phyloP scores from a whole-genome alignment of 2,888 invertebrate species.

The Deilephila elpenor region DNA sequence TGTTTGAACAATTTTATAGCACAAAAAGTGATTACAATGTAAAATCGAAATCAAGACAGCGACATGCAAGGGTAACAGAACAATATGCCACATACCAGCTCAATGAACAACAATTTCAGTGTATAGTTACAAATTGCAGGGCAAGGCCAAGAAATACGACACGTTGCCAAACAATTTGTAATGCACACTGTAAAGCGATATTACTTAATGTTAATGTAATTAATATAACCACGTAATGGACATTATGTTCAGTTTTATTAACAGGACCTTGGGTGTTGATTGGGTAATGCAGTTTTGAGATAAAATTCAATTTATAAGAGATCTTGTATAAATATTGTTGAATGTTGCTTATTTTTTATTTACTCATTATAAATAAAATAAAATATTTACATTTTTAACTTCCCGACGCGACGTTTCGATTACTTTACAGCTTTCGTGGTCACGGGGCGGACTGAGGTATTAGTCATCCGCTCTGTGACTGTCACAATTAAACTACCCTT shows the following conservation, averaged over 20 bases:
- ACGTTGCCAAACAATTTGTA: constrained; percentile 45
- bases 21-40: no score
- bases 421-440: no score
- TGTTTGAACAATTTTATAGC: no score
- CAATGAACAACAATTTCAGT: constrained; percentile 37
- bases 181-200: constrained; percentile 24
- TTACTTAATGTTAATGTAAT: background rate
- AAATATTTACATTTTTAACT: no score
- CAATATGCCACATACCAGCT: background rate
- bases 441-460: no score
- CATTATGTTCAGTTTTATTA: background rate
- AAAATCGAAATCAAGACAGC: no score
- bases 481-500: no score
- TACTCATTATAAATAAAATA: no score
- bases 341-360: background rate
- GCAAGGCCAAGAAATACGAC: constrained; percentile 44
- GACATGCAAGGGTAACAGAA: background rate
- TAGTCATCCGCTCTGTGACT: no score
- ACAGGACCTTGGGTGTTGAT: background rate
- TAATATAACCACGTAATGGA: background rate
- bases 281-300: background rate
- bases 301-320: background rate
- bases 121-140: constrained; percentile 41
- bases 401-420: no score
- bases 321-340: background rate